Evolutionary conservation across 2,888 invertebrate genomes (phyloP).

Genomic region (Hanleya hanleyi): DNA sequence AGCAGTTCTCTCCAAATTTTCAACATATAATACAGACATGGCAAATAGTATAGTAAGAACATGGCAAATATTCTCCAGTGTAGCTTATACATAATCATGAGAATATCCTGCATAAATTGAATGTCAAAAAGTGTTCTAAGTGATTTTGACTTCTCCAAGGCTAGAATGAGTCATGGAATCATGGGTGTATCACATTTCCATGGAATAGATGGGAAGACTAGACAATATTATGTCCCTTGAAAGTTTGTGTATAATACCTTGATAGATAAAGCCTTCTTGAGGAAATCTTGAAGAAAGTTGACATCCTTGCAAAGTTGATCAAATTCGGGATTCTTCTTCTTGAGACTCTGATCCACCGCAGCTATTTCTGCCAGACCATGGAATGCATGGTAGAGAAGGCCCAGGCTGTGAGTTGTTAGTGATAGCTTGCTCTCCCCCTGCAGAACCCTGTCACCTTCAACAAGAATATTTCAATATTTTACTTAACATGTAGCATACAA

Average conservation of each 20-base stretch:
- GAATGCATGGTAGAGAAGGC: conserved; percentile 42
- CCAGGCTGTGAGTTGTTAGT: conserved; percentile 60
- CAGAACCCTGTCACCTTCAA: conserved; percentile 60
- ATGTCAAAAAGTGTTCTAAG: too few relatives aligned
- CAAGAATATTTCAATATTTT: conserved; percentile 35
- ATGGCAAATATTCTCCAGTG: too few relatives aligned
- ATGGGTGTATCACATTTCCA: too few relatives aligned
- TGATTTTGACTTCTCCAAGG: too few relatives aligned
- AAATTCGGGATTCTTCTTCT: background rate
- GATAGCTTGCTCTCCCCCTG: conserved; percentile 58
- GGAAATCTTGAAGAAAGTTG: conserved; percentile 57
- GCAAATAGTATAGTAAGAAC: too few relatives aligned
- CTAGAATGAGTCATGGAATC: too few relatives aligned
- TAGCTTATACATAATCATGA: too few relatives aligned
- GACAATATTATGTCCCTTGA: too few relatives aligned
- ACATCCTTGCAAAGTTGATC: conserved; percentile 21
- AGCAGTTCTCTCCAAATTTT: too few relatives aligned
- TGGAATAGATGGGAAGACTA: too few relatives aligned
- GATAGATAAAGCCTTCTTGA: conserved; percentile 55
- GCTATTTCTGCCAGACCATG: background rate
- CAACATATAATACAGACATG: too few relatives aligned
- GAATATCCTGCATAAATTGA: too few relatives aligned
- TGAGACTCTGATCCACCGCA: background rate
- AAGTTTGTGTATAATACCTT: conserved; percentile 61
- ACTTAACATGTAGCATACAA: background rate